Percentiles rank a stretch among this genome's conserved stretches.
These are phyloP conservation scores for Dermolepida albohirtum DNA, from an alignment of 2,888 invertebrate genomes.

Conservation along the genomic window DNA sequence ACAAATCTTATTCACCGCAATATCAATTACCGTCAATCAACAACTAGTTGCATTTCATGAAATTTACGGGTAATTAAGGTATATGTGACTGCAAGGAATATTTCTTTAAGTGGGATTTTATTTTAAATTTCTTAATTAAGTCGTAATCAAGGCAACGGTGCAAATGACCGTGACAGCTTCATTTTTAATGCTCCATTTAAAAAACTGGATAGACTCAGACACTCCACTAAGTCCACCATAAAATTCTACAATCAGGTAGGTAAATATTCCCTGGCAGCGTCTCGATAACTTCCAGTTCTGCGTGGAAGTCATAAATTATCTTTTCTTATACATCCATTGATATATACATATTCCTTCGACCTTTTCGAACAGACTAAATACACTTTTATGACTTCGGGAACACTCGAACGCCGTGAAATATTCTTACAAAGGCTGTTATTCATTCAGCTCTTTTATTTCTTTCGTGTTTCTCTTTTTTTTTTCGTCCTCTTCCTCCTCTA, in stretches of 20 bases:
- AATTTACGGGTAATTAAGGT: too few species aligned
- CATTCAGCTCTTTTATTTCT: conserved; percentile 10
- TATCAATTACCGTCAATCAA: too few species aligned
- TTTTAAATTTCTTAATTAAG: too few species aligned
- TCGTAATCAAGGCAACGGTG: too few species aligned
- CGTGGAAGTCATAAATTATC: conserved; percentile 38
- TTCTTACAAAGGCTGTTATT: conserved; percentile 34
- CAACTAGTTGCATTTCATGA: too few species aligned
- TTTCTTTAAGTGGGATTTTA: too few species aligned
- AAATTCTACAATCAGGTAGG: conserved; percentile 33
- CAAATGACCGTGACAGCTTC: too few species aligned
- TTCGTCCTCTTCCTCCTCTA: neutral
- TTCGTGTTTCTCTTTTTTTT: too few species aligned
- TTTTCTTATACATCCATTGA: conserved; percentile 20
- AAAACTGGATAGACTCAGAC: too few species aligned
- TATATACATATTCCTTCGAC: conserved; percentile 24
- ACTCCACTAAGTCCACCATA: neutral
- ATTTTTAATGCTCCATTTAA: too few species aligned
- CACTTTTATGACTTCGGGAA: conserved; percentile 32
- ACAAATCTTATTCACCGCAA: too few species aligned
- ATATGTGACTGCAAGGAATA: too few species aligned
- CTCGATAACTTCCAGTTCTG: conserved; percentile 1
- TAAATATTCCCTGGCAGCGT: conserved; percentile 8
- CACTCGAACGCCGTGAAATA: conserved; percentile 34
- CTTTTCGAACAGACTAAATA: conserved; percentile 37